These are phyloP conservation scores for Psittacus erithacus DNA, from an alignment of 2,113 vertebrate species.

Conservation along the genomic window DNA sequence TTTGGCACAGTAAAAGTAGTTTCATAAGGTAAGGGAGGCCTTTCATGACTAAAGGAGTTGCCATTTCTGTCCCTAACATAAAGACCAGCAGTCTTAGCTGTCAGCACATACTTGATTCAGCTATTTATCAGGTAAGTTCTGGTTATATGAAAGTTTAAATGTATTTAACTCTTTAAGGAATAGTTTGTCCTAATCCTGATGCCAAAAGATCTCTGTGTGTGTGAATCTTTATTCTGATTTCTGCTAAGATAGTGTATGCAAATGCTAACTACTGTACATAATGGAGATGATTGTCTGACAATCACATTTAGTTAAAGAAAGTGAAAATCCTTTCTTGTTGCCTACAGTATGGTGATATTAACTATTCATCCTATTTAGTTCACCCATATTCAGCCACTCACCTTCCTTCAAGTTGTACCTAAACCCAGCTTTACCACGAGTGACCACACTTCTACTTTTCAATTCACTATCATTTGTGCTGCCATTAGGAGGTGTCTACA, in stretches of 20 bases:
- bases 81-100: background rate
- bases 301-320: background rate
- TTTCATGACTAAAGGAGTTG: background rate
- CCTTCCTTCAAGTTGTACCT: background rate
- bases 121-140: background rate
- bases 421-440: background rate
- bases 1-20: background rate
- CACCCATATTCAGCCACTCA: background rate
- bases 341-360: background rate
- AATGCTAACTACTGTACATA: background rate
- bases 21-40: background rate
- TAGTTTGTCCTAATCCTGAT: background rate
- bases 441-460: background rate
- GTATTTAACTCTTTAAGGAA: fast-evolving
- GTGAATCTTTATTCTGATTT: background rate
- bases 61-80: background rate
- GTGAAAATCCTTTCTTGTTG: background rate
- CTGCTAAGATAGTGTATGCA: background rate
- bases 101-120: background rate
- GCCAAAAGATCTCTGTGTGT: background rate
- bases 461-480: background rate
- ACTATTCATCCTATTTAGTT: background rate
- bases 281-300: background rate
- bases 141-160: background rate
- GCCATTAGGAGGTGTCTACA: background rate